phyloP scores from a whole-genome alignment of 2,888 invertebrate species.

The Chrysodeixis includens region DNA sequence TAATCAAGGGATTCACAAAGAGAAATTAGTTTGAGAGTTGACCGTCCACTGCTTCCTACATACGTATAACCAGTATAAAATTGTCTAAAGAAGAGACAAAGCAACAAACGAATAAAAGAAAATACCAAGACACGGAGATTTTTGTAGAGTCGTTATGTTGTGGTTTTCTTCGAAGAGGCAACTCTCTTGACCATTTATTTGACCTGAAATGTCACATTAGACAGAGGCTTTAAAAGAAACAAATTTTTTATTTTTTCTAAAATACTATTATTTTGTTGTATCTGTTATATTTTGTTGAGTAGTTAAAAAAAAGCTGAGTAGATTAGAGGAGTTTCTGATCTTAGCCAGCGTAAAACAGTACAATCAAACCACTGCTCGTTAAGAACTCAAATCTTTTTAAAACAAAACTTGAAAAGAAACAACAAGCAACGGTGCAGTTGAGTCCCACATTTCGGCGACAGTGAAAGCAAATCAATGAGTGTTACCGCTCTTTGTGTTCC shows the following conservation, averaged over 20 bases:
- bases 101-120: neutral
- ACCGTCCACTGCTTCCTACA: conserved; percentile 41
- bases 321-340: no score
- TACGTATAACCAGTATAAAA: neutral
- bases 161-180: neutral
- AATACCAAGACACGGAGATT: neutral
- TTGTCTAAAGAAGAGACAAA: neutral
- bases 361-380: no score
- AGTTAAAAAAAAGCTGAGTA: no score
- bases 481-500: conserved; percentile 40
- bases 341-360: no score
- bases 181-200: neutral
- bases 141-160: neutral
- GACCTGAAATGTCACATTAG: no score
- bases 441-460: conserved; percentile 11
- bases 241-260: no score
- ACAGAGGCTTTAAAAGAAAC: no score
- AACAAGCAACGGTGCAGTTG: no score
- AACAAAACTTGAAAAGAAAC: neutral
- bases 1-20: conserved; percentile 63
- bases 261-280: no score
- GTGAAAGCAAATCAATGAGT: conserved; percentile 31
- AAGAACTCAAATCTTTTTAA: no score
- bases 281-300: no score
- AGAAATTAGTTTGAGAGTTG: conserved; percentile 58